These are phyloP conservation scores for Drosophila affinis DNA, from an alignment of 2,888 invertebrate genomes.

Conservation along the genomic window DNA sequence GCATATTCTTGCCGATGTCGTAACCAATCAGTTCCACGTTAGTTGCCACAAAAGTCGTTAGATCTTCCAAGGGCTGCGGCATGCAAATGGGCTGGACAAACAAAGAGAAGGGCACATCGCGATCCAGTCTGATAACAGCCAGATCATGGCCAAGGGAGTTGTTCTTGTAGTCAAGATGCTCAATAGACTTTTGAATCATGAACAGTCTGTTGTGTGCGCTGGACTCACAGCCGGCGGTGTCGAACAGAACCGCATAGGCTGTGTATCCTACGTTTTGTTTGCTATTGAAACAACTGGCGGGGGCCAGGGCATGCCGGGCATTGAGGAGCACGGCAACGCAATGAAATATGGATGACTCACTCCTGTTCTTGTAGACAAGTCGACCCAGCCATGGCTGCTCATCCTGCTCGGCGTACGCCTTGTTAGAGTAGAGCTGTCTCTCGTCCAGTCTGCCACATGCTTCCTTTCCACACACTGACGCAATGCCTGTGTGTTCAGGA, in stretches of 20 bases:
- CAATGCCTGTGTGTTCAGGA: neutral
- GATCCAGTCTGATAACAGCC: constrained; percentile 7
- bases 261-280: neutral
- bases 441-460: constrained; percentile 20
- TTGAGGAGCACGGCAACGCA: constrained; percentile 16
- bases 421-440: constrained; percentile 15
- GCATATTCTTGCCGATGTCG: neutral
- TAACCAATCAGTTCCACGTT: constrained; percentile 15
- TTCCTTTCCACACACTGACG: too few relatives aligned
- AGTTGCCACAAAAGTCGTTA: neutral
- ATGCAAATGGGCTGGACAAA: constrained; percentile 27
- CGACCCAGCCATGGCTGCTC: constrained; percentile 30
- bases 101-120: neutral
- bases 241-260: constrained; percentile 3
- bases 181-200: constrained; percentile 7
- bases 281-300: constrained; percentile 7
- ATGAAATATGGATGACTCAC: neutral
- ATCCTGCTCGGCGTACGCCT: constrained; percentile 3
- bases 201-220: neutral
- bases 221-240: neutral
- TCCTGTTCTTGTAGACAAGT: constrained; percentile 1
- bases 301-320: constrained; percentile 5
- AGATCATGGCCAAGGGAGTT: constrained; percentile 14
- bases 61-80: neutral
- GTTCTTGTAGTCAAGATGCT: constrained; percentile 5